Conservation (phyloP, 2,888 invertebrate genomes). For the Acronicta leporina region DNA sequence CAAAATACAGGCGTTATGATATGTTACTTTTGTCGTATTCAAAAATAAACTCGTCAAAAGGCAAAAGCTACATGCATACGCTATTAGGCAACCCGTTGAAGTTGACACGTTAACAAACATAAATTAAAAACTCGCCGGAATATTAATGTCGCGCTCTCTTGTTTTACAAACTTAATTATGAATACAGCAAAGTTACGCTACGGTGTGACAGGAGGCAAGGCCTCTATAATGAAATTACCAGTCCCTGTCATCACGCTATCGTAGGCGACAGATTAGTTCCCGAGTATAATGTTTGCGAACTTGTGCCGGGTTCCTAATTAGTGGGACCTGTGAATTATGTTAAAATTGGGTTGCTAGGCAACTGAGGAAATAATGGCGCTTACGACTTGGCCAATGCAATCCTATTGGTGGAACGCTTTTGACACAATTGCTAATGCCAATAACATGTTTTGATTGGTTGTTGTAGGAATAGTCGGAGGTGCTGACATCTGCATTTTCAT, state of each 20-base stretch:
- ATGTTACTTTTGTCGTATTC: no score
- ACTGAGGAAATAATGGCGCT: no score
- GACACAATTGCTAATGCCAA: no score
- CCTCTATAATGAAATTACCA: constrained; percentile 61
- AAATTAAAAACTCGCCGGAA: constrained; percentile 29
- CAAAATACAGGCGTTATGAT: no score
- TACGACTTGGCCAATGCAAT: no score
- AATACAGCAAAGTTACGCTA: constrained; percentile 45
- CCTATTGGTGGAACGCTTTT: no score
- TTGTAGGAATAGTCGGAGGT: no score
- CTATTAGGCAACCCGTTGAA: constrained; percentile 4
- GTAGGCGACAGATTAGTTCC: constrained; percentile 59
- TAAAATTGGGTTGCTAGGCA: constrained; percentile 47
- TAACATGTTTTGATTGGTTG: no score
- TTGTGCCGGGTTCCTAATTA: constrained; percentile 64
- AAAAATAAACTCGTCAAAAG: constrained; percentile 4
- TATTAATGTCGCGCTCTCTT: constrained; percentile 38
- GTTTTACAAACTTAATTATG: constrained; percentile 43
- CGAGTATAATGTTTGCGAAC: constrained; percentile 68
- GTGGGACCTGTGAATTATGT: constrained; percentile 57
- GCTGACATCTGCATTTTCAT: no score
- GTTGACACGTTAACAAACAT: constrained; percentile 12
- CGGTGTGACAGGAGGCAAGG: constrained; percentile 43
- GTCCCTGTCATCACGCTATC: constrained; percentile 54
- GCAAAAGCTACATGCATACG: neutral